phyloP scores from a whole-genome alignment of 2,797 vertebrate genomes.

The Nasua narica region DNA sequence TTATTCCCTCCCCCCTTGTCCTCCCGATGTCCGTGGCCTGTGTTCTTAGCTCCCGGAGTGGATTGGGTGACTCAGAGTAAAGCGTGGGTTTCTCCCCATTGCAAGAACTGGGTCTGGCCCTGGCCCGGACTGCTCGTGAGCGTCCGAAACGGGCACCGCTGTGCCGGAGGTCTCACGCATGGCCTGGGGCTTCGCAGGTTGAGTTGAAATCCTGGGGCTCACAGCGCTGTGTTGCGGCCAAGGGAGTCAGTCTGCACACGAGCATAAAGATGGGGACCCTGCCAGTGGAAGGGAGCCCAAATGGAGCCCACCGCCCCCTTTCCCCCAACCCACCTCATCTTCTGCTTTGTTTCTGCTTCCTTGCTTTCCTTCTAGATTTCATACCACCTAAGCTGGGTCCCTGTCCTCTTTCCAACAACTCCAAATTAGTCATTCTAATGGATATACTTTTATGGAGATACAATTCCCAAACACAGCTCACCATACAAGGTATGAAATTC shows the following conservation, averaged over 20 bases:
- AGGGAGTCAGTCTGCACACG: neutral
- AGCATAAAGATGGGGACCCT: neutral
- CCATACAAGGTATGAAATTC: neutral
- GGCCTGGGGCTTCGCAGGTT: neutral
- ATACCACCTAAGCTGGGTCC: neutral
- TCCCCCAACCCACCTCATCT: neutral
- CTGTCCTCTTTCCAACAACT: neutral
- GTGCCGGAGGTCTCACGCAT: too few relatives aligned
- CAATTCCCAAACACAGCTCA: neutral
- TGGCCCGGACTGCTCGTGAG: neutral
- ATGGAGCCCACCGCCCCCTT: neutral
- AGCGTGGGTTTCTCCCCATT: neutral
- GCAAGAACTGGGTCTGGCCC: neutral
- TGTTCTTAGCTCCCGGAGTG: neutral
- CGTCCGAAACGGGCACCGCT: neutral
- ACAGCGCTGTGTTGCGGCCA: neutral
- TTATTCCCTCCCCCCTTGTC: neutral
- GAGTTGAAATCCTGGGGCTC: neutral
- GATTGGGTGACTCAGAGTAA: neutral
- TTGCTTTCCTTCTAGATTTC: neutral
- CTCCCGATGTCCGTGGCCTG: fast-evolving
- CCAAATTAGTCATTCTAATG: neutral
- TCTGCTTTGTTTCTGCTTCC: neutral
- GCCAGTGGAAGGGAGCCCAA: fast-evolving
- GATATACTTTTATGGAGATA: neutral